phyloP scores from a whole-genome alignment of 2,113 vertebrate genomes.

The Podiceps cristatus region DNA sequence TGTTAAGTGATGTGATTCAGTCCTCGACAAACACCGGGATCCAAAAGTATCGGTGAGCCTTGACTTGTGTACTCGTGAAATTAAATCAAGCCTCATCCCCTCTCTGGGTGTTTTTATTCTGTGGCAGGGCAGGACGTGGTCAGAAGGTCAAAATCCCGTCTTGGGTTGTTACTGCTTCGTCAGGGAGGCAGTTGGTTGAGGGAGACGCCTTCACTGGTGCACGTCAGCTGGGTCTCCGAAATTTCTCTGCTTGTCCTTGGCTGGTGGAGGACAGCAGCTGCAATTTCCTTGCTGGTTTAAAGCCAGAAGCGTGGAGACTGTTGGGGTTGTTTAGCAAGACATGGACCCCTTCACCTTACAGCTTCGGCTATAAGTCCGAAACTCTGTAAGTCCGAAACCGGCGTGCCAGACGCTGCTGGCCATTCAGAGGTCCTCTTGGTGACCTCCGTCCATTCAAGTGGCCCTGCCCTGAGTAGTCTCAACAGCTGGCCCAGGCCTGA shows the following conservation, averaged over 20 bases:
- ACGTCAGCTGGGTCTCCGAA: not conserved
- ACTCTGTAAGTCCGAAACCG: not conserved
- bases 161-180: not conserved
- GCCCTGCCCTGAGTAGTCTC: not conserved
- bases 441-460: not conserved
- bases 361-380: not conserved
- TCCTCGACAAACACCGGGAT: not conserved
- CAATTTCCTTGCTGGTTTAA: conserved; percentile 21
- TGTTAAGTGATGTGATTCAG: not conserved
- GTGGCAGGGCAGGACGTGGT: not conserved
- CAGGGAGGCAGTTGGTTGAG: not conserved
- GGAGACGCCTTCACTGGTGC: not conserved
- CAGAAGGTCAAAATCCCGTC: not conserved
- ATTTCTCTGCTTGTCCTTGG: conserved; percentile 31
- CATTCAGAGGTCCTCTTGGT: not conserved
- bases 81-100: not conserved
- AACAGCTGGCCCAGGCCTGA: not conserved
- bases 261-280: not conserved
- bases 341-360: not conserved
- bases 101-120: accelerated
- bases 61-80: not conserved
- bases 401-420: not conserved
- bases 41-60: not conserved
- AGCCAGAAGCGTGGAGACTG: not conserved
- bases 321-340: not conserved